A percentile compares a stretch with the other conserved stretches of the same genome.
Conservation (phyloP, 2,888 invertebrate species). For the Leptopilina syphax region DNA sequence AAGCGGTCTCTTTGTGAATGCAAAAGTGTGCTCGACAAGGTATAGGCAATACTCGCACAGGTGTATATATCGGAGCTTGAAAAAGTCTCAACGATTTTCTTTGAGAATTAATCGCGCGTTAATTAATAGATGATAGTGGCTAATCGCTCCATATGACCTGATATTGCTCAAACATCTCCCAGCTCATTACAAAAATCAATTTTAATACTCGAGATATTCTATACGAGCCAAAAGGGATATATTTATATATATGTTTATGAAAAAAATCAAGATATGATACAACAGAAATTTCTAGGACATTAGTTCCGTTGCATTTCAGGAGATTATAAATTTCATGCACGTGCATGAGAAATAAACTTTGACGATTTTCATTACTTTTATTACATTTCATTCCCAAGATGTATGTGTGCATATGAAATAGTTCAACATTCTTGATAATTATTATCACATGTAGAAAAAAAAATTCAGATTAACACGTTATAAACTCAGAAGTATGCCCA, state of each 20-base stretch:
- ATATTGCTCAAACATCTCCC: conserved; percentile 21
- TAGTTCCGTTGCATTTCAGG: conserved; percentile 11
- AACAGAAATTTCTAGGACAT: conserved; percentile 15
- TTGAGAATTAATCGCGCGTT: conserved; percentile 58
- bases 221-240: background rate
- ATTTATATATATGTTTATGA: background rate
- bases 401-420: background rate
- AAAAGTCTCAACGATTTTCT: conserved; percentile 12
- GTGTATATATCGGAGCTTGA: background rate
- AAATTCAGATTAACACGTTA: too few species aligned
- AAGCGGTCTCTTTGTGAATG: conserved; percentile 32
- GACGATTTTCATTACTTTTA: conserved; percentile 13
- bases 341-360: conserved; percentile 8
- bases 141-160: conserved; percentile 61
- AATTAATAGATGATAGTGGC: conserved; percentile 64
- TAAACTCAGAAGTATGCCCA: too few species aligned
- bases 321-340: conserved; percentile 17
- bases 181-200: conserved; percentile 13
- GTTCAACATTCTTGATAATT: too few species aligned
- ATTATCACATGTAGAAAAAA: too few species aligned
- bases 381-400: background rate
- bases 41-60: conserved; percentile 1
- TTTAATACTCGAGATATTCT: conserved; percentile 6
- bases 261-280: conserved; percentile 11
- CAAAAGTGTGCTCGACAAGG: conserved; percentile 43